These are phyloP conservation scores for Rhinichthys klamathensis DNA, from an alignment of 2,113 vertebrate species.

Conservation along the genomic window DNA sequence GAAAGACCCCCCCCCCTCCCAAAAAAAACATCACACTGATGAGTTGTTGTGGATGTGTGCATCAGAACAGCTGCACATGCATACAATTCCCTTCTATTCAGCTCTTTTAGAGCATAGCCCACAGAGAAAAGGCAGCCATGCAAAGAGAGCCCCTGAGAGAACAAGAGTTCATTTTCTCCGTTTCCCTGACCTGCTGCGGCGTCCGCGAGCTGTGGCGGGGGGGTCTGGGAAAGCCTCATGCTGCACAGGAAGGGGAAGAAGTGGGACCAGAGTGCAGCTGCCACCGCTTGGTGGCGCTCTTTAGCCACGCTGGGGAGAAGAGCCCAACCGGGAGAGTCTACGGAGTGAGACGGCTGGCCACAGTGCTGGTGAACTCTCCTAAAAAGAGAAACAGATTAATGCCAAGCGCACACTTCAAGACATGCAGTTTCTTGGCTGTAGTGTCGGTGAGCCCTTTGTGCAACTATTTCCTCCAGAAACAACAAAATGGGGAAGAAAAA, in stretches of 20 bases:
- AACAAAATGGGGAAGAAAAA: background rate
- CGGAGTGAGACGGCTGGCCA: conserved; percentile 71
- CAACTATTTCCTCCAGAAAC: background rate
- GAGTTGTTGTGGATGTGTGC: conserved; percentile 3
- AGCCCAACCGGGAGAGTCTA: conserved; percentile 58
- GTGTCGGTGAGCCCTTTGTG: background rate
- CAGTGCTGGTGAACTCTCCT: conserved; percentile 82
- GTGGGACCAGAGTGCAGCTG: conserved; percentile 87
- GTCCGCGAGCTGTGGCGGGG: conserved; percentile 86
- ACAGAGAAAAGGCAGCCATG: conserved; percentile 29
- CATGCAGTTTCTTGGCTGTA: conserved; percentile 56
- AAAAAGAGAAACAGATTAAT: conserved; percentile 15
- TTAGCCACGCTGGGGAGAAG: conserved; percentile 78
- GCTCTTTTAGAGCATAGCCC: conserved; percentile 21
- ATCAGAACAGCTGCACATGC: conserved; percentile 2
- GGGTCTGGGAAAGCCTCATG: conserved; percentile 85
- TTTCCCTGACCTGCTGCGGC: conserved; percentile 88
- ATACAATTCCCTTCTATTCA: conserved; percentile 3
- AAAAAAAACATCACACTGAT: background rate
- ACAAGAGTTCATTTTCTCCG: conserved; percentile 32
- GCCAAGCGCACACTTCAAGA: background rate
- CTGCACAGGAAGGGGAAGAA: conserved; percentile 91
- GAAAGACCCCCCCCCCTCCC: background rate
- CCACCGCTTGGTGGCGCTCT: conserved; percentile 94
- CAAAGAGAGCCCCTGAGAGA: conserved; percentile 29